Evolutionary conservation across 2,888 invertebrate genomes (phyloP).

Genomic region (Serrognathus titanus): DNA sequence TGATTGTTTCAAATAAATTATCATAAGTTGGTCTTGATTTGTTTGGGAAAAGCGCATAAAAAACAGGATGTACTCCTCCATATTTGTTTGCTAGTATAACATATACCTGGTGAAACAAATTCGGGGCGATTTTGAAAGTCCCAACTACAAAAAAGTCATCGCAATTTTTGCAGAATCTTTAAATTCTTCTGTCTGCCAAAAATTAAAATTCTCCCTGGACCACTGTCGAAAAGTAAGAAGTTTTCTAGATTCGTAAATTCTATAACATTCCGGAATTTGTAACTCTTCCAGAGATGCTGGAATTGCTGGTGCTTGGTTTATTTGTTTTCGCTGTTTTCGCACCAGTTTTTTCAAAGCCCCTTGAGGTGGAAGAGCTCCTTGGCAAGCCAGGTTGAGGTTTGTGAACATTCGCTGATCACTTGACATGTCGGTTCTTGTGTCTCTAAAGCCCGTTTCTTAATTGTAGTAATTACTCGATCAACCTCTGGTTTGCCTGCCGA

Average conservation of each 20-base stretch:
- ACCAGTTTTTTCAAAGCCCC: constrained; percentile 9
- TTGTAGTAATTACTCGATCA: constrained; percentile 4
- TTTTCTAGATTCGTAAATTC: constrained; percentile 1
- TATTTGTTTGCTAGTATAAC: constrained; percentile 3
- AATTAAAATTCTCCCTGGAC: constrained; percentile 8
- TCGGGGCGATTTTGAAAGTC: constrained; percentile 1
- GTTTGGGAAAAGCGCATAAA: too few relatives aligned
- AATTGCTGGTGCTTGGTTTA: constrained; percentile 3
- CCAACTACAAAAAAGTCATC: constrained; percentile 4
- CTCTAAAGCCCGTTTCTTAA: not conserved
- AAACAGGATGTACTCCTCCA: too few relatives aligned
- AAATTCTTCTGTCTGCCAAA: constrained; percentile 3
- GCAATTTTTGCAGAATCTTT: not conserved
- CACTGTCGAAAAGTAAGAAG: constrained; percentile 7
- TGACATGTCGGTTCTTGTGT: too few relatives aligned
- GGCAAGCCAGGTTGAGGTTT: constrained; percentile 6
- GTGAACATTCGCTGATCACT: constrained; percentile 6
- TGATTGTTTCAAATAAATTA: too few relatives aligned
- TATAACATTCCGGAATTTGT: not conserved
- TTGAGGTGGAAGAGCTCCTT: constrained; percentile 5
- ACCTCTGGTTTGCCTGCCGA: constrained; percentile 16
- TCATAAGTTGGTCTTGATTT: too few relatives aligned
- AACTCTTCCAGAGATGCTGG: not conserved
- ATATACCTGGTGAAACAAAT: constrained; percentile 5
- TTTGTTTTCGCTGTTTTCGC: constrained; percentile 4